Evolutionary conservation across 2,797 vertebrate species (phyloP), one percentile per base, ranked within the genome.

Genomic region (Leuciscus waleckii): DNA sequence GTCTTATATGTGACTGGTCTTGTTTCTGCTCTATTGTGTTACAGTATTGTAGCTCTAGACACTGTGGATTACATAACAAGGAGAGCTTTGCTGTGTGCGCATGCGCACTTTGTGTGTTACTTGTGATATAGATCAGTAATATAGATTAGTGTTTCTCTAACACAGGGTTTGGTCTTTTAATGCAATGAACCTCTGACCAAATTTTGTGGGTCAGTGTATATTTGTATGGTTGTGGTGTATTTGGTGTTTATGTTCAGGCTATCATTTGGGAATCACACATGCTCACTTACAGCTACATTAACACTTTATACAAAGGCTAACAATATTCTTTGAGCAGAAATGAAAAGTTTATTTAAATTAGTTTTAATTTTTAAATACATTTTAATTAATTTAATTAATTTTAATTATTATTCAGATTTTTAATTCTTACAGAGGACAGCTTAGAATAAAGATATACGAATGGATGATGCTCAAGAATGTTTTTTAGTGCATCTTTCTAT

Each of bases 11-110:
- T 61, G 80, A 46, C 51, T 29, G 49, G 21, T 43, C 49, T 17
- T 71, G 49, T 29, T 71, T 73, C 35, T 43, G 68, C 11, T 73
- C 16, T 46, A 0, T 73, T 82, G 69, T 71, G 69, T 82, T 26
- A 82, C 49, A 32, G 54, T 14, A 26, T 35, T 73, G 16, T 73
- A 73, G 80, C 51, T 65, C 16, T 29, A 58, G 69, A 37, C n/a
- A 13, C 10, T 71, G 9, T 71, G 14, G 21, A 73, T 82, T 71
- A 73, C 11, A 46, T 73, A 73, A 71, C 54, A 16, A 19, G 1
- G 21, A 71, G 58, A 41, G 46, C 37, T 61, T 29, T 41, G 54
- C 54, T 73, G 73, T 29, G 26, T 19, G 68, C 5, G 21, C 4
- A 3, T 2, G 43, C 10, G 7, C 16, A 29, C 16, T 51, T 32